A percentile compares a stretch with the other conserved stretches of the same genome.
These are phyloP conservation scores for Apamea sordens DNA, from an alignment of 2,888 invertebrate species.

Conservation along the genomic window DNA sequence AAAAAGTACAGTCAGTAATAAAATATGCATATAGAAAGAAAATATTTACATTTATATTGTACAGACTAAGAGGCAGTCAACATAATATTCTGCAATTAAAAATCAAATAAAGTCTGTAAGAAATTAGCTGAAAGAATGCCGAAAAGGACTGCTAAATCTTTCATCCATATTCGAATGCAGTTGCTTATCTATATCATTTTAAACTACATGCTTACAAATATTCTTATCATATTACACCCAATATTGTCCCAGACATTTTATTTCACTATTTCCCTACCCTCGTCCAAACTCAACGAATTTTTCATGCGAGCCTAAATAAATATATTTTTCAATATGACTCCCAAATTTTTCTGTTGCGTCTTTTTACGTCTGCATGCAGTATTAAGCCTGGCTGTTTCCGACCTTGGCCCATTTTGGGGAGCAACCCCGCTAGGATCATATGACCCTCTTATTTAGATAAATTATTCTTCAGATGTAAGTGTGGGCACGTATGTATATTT, in stretches of 20 bases:
- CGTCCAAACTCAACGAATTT: slow-evolving; percentile 20
- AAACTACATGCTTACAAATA: slow-evolving; percentile 38
- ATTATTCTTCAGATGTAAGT: slow-evolving; percentile 62
- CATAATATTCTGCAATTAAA: background rate
- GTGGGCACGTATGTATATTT: slow-evolving; percentile 57
- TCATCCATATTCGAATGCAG: slow-evolving; percentile 2
- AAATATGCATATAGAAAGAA: background rate
- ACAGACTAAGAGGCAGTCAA: background rate
- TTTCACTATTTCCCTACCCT: slow-evolving; percentile 38
- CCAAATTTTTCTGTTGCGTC: slow-evolving; percentile 32
- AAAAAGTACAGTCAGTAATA: background rate
- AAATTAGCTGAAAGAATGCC: background rate
- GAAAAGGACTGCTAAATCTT: too few species aligned
- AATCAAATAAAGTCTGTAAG: background rate
- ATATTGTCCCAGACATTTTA: slow-evolving; percentile 43
- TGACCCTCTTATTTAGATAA: slow-evolving; percentile 64
- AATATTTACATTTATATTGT: background rate
- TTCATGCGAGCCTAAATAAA: slow-evolving; percentile 58
- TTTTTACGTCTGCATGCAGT: slow-evolving; percentile 40
- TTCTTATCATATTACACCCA: slow-evolving; percentile 28
- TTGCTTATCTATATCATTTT: slow-evolving; percentile 23
- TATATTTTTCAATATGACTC: slow-evolving; percentile 37
- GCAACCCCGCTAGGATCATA: slow-evolving; percentile 56
- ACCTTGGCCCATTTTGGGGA: slow-evolving; percentile 70
- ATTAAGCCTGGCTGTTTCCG: slow-evolving; percentile 37